phyloP scores from a whole-genome alignment of 2,888 invertebrate species.

The Diploptera punctata region DNA sequence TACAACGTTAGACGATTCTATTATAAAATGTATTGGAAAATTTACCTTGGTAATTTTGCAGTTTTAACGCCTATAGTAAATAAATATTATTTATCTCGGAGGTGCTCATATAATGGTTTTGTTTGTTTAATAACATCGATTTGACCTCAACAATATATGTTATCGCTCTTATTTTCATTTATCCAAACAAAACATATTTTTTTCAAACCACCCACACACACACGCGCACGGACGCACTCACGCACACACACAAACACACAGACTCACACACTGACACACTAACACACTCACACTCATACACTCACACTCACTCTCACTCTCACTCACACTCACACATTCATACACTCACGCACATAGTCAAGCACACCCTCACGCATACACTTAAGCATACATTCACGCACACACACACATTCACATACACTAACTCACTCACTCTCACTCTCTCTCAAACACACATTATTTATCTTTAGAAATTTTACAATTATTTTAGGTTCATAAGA shows the following conservation, averaged over 20 bases:
- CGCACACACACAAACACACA: background rate
- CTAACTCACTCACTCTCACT: background rate
- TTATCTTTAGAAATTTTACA: no score
- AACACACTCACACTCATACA: background rate
- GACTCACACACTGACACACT: background rate
- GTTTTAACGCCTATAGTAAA: no score
- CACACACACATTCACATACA: background rate
- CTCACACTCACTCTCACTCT: background rate
- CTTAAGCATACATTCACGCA: background rate
- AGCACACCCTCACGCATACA: background rate
- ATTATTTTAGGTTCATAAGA: no score
- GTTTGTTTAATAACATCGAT: no score
- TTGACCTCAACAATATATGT: no score
- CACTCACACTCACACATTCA: background rate
- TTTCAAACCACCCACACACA: background rate
- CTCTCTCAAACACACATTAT: no score
- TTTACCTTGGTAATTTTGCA: no score
- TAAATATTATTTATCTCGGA: no score
- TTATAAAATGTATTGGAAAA: no score
- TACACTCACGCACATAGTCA: background rate
- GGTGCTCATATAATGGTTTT: no score
- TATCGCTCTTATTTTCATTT: background rate
- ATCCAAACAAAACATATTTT: background rate
- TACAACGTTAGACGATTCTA: no score
- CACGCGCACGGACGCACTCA: background rate